Evolutionary conservation across 2,113 vertebrate genomes (phyloP).

Genomic region (Megaceryle maxima): DNA sequence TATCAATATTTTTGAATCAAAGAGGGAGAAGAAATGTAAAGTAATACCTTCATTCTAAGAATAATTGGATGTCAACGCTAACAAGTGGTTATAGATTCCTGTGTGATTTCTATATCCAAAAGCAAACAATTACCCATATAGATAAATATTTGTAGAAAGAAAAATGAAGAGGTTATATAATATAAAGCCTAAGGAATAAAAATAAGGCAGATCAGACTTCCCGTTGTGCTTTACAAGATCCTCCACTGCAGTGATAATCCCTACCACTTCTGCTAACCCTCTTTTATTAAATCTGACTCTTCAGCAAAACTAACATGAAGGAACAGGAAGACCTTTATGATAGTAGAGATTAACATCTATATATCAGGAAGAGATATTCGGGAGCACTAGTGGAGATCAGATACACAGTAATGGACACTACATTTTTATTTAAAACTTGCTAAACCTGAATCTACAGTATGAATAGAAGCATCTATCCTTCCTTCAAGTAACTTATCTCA

Average conservation of each 20-base stretch:
- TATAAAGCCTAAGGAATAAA: neutral
- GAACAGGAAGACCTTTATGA: neutral
- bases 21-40: neutral
- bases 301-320: neutral
- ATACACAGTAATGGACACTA: neutral
- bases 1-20: neutral
- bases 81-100: neutral
- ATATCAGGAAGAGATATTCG: neutral
- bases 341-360: neutral
- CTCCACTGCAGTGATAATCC: neutral
- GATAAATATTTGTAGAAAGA: neutral
- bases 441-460: neutral
- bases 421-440: neutral
- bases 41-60: neutral
- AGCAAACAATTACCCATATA: neutral
- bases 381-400: neutral
- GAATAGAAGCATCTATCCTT: neutral
- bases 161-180: neutral
- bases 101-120: neutral
- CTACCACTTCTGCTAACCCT: neutral
- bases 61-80: neutral
- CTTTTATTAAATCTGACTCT: neutral
- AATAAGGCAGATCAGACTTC: neutral
- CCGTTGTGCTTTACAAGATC: neutral
- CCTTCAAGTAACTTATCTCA: neutral